These are phyloP conservation scores for Motacilla tschutschensis DNA, from an alignment of 2,113 vertebrate species.

Conservation along the genomic window DNA sequence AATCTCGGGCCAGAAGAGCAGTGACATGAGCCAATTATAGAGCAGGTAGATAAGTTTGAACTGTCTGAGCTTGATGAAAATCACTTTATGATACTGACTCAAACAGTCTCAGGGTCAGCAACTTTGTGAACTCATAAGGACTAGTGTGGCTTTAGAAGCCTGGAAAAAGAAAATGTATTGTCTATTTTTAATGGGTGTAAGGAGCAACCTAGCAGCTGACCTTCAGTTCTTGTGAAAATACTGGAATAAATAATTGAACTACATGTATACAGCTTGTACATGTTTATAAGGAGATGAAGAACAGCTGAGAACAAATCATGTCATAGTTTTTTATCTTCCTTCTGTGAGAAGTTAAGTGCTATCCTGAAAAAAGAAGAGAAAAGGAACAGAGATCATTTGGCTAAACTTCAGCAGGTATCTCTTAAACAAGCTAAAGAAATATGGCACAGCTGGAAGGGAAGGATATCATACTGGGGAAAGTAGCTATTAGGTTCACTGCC, in stretches of 20 bases:
- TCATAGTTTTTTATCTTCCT: not conserved
- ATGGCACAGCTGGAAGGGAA: constrained; percentile 29
- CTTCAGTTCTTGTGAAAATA: constrained; percentile 40
- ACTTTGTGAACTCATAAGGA: constrained; percentile 49
- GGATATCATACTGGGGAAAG: constrained; percentile 33
- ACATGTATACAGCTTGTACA: not conserved
- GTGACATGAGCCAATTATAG: constrained; percentile 36
- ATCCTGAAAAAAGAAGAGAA: not conserved
- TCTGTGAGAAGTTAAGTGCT: constrained; percentile 25
- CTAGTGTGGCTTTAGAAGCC: not conserved
- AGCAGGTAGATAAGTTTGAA: constrained; percentile 24
- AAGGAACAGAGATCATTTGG: not conserved
- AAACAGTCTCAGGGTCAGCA: constrained; percentile 35
- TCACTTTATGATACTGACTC: constrained; percentile 17
- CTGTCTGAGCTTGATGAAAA: constrained; percentile 30
- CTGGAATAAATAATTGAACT: constrained; percentile 54
- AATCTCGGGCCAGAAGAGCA: constrained; percentile 1
- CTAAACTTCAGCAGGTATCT: constrained; percentile 34
- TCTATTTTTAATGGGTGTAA: constrained; percentile 42
- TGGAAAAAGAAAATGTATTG: not conserved
- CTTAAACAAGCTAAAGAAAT: constrained; percentile 41
- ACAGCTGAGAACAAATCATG: not conserved
- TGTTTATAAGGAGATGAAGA: constrained; percentile 34
- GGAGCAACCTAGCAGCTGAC: constrained; percentile 33
- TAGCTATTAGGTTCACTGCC: constrained; percentile 38